Conservation (phyloP, 2,888 invertebrate species). For the Acrobasis consociella region DNA sequence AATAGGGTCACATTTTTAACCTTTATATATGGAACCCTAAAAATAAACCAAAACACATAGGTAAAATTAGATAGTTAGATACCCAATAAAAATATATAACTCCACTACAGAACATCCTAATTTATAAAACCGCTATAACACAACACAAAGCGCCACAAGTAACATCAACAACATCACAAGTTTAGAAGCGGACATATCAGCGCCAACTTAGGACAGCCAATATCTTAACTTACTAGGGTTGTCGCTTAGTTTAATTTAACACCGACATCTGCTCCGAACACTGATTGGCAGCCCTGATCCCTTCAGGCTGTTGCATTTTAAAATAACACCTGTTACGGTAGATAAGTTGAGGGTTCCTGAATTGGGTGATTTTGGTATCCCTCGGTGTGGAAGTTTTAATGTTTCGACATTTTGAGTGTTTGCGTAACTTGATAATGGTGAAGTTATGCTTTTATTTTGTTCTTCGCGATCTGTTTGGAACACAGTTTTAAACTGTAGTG, state of each 20-base stretch:
- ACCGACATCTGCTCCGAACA: constrained; percentile 21
- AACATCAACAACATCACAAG: constrained; percentile 20
- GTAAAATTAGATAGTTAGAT: no score
- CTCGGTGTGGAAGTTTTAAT: not conserved
- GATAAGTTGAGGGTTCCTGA: not conserved
- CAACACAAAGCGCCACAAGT: not conserved
- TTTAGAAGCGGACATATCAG: constrained; percentile 26
- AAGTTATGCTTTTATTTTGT: not conserved
- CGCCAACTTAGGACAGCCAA: constrained; percentile 24
- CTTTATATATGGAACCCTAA: no score
- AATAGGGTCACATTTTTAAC: no score
- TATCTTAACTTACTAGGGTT: constrained; percentile 19
- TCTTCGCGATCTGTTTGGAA: no score
- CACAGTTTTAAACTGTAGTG: no score
- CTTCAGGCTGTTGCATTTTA: constrained; percentile 10
- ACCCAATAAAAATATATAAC: no score
- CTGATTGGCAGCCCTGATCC: constrained; percentile 21
- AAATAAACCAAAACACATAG: no score
- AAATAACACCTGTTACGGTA: constrained; percentile 12
- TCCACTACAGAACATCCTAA: no score
- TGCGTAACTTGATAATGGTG: not conserved
- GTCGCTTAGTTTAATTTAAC: constrained; percentile 22
- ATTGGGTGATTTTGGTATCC: not conserved
- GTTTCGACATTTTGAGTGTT: not conserved
- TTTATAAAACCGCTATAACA: not conserved